A percentile compares a stretch with the other conserved stretches of the same genome.
phyloP scores from a whole-genome alignment of 30 jellyfish, hydroid and myxozoan genomes.

The Aurelia aurita region DNA sequence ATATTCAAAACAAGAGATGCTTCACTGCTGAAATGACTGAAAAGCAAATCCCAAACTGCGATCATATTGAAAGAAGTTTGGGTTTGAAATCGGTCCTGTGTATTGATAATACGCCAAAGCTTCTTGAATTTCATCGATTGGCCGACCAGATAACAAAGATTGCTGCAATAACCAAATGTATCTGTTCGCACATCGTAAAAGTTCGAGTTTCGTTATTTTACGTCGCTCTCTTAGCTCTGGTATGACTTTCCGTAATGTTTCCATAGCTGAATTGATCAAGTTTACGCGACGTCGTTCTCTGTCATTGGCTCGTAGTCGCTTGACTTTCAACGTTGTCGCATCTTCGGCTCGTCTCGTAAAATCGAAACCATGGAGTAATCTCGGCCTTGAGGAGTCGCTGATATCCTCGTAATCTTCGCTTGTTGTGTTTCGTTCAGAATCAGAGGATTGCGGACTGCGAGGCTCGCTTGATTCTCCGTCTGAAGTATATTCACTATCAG shows the following conservation, averaged over 20 bases:
- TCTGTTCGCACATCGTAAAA: conserved; percentile 87
- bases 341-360: conserved; percentile 33
- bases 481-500: no score
- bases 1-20: no score
- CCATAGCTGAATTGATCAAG: conserved; percentile 95
- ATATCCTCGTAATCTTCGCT: conserved; percentile 5
- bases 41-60: conserved; percentile 1
- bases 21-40: background rate
- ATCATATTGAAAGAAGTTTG: background rate
- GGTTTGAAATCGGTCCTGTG: conserved; percentile 24
- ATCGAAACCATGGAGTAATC: conserved; percentile 7
- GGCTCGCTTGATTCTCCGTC: background rate
- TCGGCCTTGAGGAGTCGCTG: background rate
- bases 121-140: conserved; percentile 66
- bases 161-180: conserved; percentile 87
- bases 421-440: background rate
- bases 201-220: conserved; percentile 85
- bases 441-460: conserved; percentile 12
- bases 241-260: conserved; percentile 73
- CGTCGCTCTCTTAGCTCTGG: conserved; percentile 88
- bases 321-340: conserved; percentile 59
- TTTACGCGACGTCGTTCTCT: conserved; percentile 96
- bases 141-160: conserved; percentile 71
- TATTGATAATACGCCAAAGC: conserved; percentile 19
- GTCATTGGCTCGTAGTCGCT: conserved; percentile 92